Evolutionary conservation across 2,113 vertebrate genomes (phyloP).

Genomic region (Toxotes chatareus): DNA sequence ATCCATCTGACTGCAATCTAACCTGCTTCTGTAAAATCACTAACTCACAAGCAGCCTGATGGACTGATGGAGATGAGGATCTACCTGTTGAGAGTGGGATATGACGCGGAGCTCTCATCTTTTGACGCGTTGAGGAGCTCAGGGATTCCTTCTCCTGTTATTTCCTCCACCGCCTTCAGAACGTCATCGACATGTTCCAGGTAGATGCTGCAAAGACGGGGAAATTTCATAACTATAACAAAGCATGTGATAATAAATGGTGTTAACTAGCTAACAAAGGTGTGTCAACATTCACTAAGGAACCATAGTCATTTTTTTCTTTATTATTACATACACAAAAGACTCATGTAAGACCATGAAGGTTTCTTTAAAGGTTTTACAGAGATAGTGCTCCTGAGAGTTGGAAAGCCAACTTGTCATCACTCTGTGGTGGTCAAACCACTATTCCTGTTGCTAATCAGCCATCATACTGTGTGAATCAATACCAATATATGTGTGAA

Average conservation of each 20-base stretch:
- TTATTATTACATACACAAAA: too few species aligned
- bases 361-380: too few species aligned
- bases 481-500: neutral
- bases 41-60: too few species aligned
- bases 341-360: too few species aligned
- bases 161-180: slow-evolving; percentile 93
- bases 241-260: neutral
- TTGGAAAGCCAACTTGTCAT: too few species aligned
- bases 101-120: slow-evolving; percentile 89
- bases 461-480: neutral
- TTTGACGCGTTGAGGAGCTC: slow-evolving; percentile 89
- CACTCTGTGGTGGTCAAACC: too few species aligned
- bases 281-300: too few species aligned
- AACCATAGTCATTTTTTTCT: too few species aligned
- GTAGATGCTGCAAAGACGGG: slow-evolving; percentile 86
- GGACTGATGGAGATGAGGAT: neutral
- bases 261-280: too few species aligned
- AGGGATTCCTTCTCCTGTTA: slow-evolving; percentile 87
- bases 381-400: too few species aligned
- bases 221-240: neutral
- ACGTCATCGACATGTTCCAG: slow-evolving; percentile 90
- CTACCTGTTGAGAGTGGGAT: slow-evolving; percentile 93
- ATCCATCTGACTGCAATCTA: neutral
- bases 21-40: neutral
- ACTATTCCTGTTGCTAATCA: neutral